Evolutionary conservation across 2,888 invertebrate species (phyloP), one percentile per base, ranked within the genome.

Genomic region (Drosophila mulleri): DNA sequence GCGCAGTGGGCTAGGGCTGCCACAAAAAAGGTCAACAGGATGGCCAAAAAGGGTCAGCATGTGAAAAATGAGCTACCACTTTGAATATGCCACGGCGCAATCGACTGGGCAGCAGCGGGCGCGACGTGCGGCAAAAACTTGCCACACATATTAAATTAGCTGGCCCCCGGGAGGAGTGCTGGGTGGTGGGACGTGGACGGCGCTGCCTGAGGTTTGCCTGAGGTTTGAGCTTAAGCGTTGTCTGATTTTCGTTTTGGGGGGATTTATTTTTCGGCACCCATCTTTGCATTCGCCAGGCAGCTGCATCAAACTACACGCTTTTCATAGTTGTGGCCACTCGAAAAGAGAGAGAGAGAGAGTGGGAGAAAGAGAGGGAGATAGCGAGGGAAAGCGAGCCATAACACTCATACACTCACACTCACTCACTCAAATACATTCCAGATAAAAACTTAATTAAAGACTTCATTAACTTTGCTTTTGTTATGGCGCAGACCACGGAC

Each of bases 401-500:
- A 52, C 52, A 50, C 32, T 32, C 29, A 41, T 11, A 60, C 53
- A 61, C 57, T 53, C 14, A 60, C 53, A 61, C 57, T 53, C 26
- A n/a, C 18, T 64, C 39, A 39, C 39, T 41, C 60, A 44, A 48
- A 67, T 48, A 59, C 56, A 54, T n/a, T 23, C 18, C 41, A 61
- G 61, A 69, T 77, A 68, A 78, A 67, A 84, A 85, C 86, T 86
- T 82, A 82, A 85, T 85, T 86, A 85, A 84, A 75, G 81, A 84
- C 82, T 82, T 85, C 77, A 85, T 85, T 86, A 82, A 77, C 77
- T 67, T 67, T 68, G 80, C 78, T 75, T 82, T 77, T 82, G 72
- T 79, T 75, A 66, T 72, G 73, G 56, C 54, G 44, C 48, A 26
- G 48, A 45, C 66, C 45, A 41, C 14, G 18, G 44, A 44, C 35